These are phyloP conservation scores for Martes martes DNA, from an alignment of 2,113 vertebrate species.

Conservation along the genomic window DNA sequence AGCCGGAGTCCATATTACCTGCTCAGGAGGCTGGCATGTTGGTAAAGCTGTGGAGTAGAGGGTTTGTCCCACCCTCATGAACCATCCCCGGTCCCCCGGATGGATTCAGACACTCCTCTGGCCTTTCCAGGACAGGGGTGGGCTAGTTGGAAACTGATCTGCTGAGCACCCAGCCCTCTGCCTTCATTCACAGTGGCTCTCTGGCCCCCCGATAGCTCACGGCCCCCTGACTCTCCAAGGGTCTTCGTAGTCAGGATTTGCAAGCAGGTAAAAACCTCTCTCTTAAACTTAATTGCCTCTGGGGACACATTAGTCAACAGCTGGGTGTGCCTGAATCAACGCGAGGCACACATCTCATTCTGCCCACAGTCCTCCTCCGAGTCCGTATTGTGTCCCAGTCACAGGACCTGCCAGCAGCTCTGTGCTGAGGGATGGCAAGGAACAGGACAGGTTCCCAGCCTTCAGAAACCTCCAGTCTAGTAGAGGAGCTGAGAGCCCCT, in stretches of 20 bases:
- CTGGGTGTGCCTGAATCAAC: neutral
- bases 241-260: slow-evolving; percentile 28
- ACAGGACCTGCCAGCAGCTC: neutral
- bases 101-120: neutral
- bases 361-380: neutral
- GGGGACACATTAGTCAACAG: neutral
- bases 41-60: neutral
- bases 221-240: neutral
- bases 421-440: fast-evolving
- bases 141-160: neutral
- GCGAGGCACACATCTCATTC: neutral
- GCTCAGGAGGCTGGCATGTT: neutral
- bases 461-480: neutral
- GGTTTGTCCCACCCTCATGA: neutral
- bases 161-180: neutral
- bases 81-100: neutral
- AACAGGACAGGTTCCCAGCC: neutral
- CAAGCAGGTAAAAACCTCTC: neutral
- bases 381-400: neutral
- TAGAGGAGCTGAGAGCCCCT: neutral
- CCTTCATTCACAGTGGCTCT: neutral
- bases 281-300: slow-evolving; percentile 9
- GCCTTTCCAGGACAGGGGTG: neutral
- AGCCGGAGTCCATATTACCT: neutral
- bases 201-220: neutral